A percentile compares a stretch with the other conserved stretches of the same genome.
phyloP scores from a whole-genome alignment of 2,888 invertebrate genomes.

The Latheticus oryzae region DNA sequence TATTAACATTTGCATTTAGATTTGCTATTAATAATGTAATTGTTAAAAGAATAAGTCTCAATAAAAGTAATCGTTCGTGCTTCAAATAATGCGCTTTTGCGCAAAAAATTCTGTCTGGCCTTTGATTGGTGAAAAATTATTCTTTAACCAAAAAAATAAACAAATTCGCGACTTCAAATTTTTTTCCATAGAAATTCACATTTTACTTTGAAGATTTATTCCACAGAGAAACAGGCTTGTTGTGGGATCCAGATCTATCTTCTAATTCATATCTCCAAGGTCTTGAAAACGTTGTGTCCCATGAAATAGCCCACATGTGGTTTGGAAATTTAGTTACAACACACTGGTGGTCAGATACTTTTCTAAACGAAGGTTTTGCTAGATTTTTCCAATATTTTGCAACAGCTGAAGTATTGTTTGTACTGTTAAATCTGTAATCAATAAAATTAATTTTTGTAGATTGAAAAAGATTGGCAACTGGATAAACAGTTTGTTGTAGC shows the following conservation, averaged over 20 bases:
- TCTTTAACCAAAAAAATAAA: too few relatives aligned
- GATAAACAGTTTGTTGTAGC: slow-evolving; percentile 50
- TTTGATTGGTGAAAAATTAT: too few relatives aligned
- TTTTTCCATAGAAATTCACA: too few relatives aligned
- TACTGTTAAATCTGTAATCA: neutral
- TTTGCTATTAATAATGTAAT: too few relatives aligned
- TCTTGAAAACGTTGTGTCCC: slow-evolving; percentile 76
- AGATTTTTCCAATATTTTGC: slow-evolving; percentile 78
- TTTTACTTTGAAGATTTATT: too few relatives aligned
- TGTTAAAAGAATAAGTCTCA: too few relatives aligned
- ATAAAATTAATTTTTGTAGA: slow-evolving; percentile 39
- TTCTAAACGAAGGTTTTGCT: slow-evolving; percentile 83
- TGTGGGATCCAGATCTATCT: slow-evolving; percentile 66
- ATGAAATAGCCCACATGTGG: slow-evolving; percentile 88
- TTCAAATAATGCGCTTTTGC: too few relatives aligned
- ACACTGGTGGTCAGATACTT: slow-evolving; percentile 80
- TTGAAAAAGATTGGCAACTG: slow-evolving; percentile 43
- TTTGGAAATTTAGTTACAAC: slow-evolving; percentile 83
- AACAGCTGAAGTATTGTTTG: slow-evolving; percentile 49
- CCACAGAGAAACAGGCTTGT: slow-evolving; percentile 71
- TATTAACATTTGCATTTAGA: too few relatives aligned
- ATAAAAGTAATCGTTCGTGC: too few relatives aligned
- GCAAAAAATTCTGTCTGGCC: too few relatives aligned
- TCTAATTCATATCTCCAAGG: slow-evolving; percentile 72
- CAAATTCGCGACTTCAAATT: too few relatives aligned